Base-by-base conservation (phyloP, 2,888 invertebrate species). In the Lasius platythorax region DNA sequence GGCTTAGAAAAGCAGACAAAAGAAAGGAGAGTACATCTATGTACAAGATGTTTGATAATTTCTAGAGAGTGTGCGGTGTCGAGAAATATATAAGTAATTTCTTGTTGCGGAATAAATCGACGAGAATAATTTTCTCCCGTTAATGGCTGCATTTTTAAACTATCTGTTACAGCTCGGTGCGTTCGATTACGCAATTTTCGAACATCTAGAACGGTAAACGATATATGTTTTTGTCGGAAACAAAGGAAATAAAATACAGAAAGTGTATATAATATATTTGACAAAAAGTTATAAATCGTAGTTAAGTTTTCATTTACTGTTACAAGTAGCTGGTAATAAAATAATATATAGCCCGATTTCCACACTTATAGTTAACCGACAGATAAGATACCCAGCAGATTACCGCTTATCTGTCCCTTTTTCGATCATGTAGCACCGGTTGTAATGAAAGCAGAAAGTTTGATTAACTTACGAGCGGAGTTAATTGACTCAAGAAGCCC, bases 11-110 rank as follows among this genome's bases (percentile, higher is more conserved):
- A 64, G 18, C 8, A 15, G 40, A 50, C 8, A 46, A 58, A 28
- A 66, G 5, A 78, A 66, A 67, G 23, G 40, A n/a, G 56, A 40
- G 18, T 9, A n/a, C 37, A 18, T 50, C 23, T 23, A 53, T 15
- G 12, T 33, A 63, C 23, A 46, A 15, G 37, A 12, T 37, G 53
- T 28, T 67, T 64, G 33, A n/a, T 75, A 64, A 75, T 46, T 76
- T 18, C 18, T 6, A 64, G 23, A 23, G 23, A 23, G 28, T 12
- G 46, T 46, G 46, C 18, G 15, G 23, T 23, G 4, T 46, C 30
- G 33, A 8, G 30, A 67, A 12, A 66, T 23, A 23, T 23, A 0
- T 53, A 53, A 76, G n/a, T 15, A 40, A 50, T 18, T 67, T 66
- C 6, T 46, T 33, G 18, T 33, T 18, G 11, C 53, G 12, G n/a